Base-by-base conservation (phyloP, 2,797 vertebrate species). In the Tiaroga cobitis region DNA sequence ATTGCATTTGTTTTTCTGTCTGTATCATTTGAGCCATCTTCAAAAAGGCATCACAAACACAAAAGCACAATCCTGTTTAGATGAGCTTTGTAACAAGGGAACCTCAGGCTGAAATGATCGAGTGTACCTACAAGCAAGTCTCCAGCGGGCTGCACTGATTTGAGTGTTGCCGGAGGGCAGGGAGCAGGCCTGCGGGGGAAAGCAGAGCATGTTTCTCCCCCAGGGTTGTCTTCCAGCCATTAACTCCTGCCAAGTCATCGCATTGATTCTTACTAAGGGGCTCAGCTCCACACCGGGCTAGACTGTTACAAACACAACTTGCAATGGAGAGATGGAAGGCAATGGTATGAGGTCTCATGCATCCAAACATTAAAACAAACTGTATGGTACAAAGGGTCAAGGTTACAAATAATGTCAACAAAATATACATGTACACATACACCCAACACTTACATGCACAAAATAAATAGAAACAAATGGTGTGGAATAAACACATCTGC, bases 211-310 rank as follows among this genome's bases (percentile, higher is more conserved):
- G 80, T 61, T 63, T 43, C 69, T 82, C 69, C 84, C 80, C 51
- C 74, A 79, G 63, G 49, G 63, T 72, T 81, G 63, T 83, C 61
- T 81, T 76, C 51, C 49, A 80, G 75, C 77, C 81, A 76, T 86
- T 75, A 76, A 59, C 69, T 82, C 63, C 61, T 82, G 79, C 79
- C 68, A 86, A 80, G 29, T 63, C 56, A 15, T 37, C 15, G 34
- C 82, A 77, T 26, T 63, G 61, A 75, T 83, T 74, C 73, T 49
- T 67, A 81, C 67, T 59, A 49, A 89, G 81, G 54, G 81, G 70
- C 43, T 49, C 24, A 26, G 34, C 41, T 41, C 54, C 56, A 29
- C 43, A 70, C 56, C 6, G 18, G n/a, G 39, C 39, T 78, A 73
- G 19, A 78, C 16, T 81, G 49, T 29, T 69, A 82, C 61, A 86